phyloP scores from a whole-genome alignment of 2,888 invertebrate species.

The Chymomyza fuscimana region DNA sequence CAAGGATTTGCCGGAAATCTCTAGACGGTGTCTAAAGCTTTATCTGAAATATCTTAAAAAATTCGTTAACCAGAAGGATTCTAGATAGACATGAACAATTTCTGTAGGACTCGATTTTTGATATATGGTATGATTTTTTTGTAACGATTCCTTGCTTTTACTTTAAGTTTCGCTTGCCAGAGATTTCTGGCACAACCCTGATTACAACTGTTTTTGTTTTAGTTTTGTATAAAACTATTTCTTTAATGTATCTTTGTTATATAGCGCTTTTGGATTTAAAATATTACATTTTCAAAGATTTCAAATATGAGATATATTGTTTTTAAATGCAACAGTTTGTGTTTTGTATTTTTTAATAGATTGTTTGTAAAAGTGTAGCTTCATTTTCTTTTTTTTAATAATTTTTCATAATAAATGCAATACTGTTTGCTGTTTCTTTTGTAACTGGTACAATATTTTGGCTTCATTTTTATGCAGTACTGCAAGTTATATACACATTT shows the following conservation, averaged over 20 bases:
- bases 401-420: conserved; percentile 42
- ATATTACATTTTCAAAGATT: conserved; percentile 40
- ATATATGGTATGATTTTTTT: no score
- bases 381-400: conserved; percentile 23
- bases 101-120: no score
- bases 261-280: conserved; percentile 25
- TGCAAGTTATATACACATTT: conserved; percentile 30
- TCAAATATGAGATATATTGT: conserved; percentile 31
- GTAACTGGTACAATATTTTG: conserved; percentile 32
- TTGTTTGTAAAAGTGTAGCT: conserved; percentile 9
- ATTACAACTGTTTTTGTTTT: background rate
- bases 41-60: no score
- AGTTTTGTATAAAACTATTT: conserved; percentile 29
- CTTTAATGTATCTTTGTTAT: conserved; percentile 46
- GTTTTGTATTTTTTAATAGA: conserved; percentile 19
- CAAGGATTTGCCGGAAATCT: background rate
- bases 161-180: background rate
- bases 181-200: background rate
- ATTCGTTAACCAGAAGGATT: no score
- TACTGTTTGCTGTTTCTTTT: conserved; percentile 25
- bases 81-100: no score
- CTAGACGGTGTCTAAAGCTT: no score
- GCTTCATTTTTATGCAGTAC: conserved; percentile 24
- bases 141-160: no score
- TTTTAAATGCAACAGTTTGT: conserved; percentile 57